phyloP scores from a whole-genome alignment of 2,888 invertebrate genomes.

The Hydriomena furcata region DNA sequence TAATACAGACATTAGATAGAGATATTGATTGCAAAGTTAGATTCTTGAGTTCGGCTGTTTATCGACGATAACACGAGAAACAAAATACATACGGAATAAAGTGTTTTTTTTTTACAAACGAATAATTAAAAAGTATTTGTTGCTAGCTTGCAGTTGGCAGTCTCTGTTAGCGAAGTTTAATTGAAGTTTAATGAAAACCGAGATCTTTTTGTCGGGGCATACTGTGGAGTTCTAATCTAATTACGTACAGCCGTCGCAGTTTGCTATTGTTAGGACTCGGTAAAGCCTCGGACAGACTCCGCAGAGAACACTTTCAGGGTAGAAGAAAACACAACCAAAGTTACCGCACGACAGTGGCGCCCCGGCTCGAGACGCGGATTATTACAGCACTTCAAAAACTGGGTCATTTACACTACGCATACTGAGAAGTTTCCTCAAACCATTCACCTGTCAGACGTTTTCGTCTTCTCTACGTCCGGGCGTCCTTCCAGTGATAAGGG shows the following conservation, averaged over 20 bases:
- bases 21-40: background rate
- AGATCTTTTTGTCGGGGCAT: slow-evolving; percentile 55
- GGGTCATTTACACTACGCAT: slow-evolving; percentile 1
- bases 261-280: slow-evolving; percentile 41
- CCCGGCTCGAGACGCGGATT: background rate
- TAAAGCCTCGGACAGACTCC: slow-evolving; percentile 37
- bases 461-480: background rate
- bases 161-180: slow-evolving; percentile 57
- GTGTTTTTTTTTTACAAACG: too few relatives aligned
- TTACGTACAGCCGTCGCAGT: slow-evolving; percentile 52
- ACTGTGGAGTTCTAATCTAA: slow-evolving; percentile 58
- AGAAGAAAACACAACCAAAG: background rate
- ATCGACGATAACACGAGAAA: too few relatives aligned
- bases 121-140: slow-evolving; percentile 44
- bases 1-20: background rate
- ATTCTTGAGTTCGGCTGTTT: background rate
- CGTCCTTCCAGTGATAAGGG: background rate
- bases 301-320: background rate
- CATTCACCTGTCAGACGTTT: background rate
- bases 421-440: slow-evolving; percentile 1
- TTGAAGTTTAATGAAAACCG: slow-evolving; percentile 60
- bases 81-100: too few relatives aligned
- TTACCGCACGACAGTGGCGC: slow-evolving; percentile 1
- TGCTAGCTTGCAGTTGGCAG: slow-evolving; percentile 51
- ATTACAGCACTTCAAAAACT: slow-evolving; percentile 1